phyloP scores from a whole-genome alignment of 1,140 invertebrate genomes.

The Drosophila truncata region DNA sequence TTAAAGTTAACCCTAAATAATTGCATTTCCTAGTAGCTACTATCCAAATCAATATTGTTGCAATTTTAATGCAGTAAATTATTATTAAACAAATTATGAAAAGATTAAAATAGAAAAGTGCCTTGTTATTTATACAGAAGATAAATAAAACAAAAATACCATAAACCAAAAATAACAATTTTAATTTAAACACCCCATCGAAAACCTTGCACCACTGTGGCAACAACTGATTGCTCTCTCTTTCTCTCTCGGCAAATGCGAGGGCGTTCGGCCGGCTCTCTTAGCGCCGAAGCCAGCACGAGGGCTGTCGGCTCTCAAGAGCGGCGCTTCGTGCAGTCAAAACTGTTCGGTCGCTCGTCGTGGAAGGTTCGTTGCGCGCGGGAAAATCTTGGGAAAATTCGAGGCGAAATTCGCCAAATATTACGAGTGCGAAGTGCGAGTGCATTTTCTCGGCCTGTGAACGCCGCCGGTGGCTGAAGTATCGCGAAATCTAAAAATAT shows the following conservation, averaged over 20 bases:
- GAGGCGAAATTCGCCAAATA: conserved; percentile 14
- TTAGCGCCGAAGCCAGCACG: conserved; percentile 21
- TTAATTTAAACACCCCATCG: neutral
- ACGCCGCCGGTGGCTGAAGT: conserved; percentile 25
- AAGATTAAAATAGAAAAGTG: too few relatives aligned
- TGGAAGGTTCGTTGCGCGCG: conserved; percentile 47
- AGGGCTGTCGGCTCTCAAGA: conserved; percentile 15
- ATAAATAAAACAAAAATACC: too few relatives aligned
- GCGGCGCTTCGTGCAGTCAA: conserved; percentile 18
- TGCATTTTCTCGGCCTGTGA: conserved; percentile 35
- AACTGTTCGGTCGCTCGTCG: conserved; percentile 29
- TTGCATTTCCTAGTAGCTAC: too few relatives aligned
- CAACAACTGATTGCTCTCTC: conserved; percentile 25
- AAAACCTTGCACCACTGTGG: conserved; percentile 26
- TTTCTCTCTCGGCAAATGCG: conserved; percentile 7
- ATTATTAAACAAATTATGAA: too few relatives aligned
- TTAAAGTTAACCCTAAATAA: too few relatives aligned
- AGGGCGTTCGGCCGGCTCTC: conserved; percentile 13
- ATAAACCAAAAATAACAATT: too few relatives aligned
- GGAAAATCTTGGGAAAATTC: conserved; percentile 31
- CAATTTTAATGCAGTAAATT: too few relatives aligned
- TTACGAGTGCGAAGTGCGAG: conserved; percentile 51
- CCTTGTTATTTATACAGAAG: too few relatives aligned
- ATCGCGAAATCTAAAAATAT: conserved; percentile 27
- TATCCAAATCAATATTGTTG: too few relatives aligned